Conservation (phyloP, 2,113 vertebrate genomes). For the Cettia cetti region DNA sequence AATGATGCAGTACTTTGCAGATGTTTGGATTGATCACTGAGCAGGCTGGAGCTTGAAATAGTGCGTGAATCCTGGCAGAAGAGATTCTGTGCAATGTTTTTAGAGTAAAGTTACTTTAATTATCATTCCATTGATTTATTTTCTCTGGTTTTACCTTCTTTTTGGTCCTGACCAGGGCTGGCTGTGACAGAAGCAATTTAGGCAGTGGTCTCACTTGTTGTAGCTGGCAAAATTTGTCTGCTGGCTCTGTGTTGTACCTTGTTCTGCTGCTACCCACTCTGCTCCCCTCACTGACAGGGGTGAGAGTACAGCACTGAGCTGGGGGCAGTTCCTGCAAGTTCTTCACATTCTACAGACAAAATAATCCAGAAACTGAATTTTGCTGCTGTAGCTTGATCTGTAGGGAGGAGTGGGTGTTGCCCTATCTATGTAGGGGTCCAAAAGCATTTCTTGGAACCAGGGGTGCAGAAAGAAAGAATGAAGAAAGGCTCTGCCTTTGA, state of each 20-base stretch:
- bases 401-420: background rate
- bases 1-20: background rate
- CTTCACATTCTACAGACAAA: background rate
- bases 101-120: background rate
- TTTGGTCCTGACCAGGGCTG: background rate
- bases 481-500: background rate
- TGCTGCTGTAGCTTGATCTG: background rate
- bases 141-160: background rate
- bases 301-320: background rate
- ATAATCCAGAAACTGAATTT: background rate
- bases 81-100: background rate
- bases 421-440: accelerated
- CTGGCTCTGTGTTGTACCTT: background rate
- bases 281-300: accelerated
- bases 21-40: background rate
- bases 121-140: background rate
- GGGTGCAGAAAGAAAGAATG: background rate
- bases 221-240: background rate
- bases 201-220: background rate
- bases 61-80: background rate
- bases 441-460: background rate
- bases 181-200: background rate
- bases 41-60: background rate
- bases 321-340: background rate
- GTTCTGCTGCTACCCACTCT: background rate